phyloP scores from a whole-genome alignment of 2,888 invertebrate genomes.

The Lepidochitona cinerea region DNA sequence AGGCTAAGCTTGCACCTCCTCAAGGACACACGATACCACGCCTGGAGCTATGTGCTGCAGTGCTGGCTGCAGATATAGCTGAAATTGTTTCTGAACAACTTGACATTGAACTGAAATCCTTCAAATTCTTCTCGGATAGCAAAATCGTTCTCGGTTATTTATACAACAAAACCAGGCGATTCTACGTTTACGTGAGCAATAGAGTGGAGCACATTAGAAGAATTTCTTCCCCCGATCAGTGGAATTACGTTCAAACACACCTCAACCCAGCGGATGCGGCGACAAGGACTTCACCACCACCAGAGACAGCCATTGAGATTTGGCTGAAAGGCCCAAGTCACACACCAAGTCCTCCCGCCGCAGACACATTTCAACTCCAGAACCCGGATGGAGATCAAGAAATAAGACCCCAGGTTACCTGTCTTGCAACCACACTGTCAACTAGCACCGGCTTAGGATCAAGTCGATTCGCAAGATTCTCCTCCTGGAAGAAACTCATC shows the following conservation, averaged over 20 bases:
- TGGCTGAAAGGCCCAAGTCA: too few species aligned
- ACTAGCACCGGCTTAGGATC: too few species aligned
- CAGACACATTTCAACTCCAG: too few species aligned
- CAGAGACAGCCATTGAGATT: too few species aligned
- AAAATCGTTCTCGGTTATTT: conserved; percentile 7
- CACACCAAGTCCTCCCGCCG: too few species aligned
- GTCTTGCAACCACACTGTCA: too few species aligned
- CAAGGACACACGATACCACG: conserved; percentile 13
- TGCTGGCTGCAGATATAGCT: conserved; percentile 6
- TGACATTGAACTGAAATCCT: neutral
- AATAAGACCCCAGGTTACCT: too few species aligned
- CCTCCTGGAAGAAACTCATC: too few species aligned
- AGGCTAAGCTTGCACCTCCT: conserved; percentile 13
- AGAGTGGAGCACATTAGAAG: conserved; percentile 2
- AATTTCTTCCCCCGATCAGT: neutral
- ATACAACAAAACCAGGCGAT: neutral
- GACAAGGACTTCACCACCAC: neutral
- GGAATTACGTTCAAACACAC: neutral
- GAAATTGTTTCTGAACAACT: neutral
- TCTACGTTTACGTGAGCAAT: conserved; percentile 8
- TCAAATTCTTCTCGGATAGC: conserved; percentile 6
- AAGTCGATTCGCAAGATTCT: too few species aligned
- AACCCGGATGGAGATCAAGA: too few species aligned
- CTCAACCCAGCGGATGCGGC: conserved; percentile 9
- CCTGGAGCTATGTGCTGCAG: conserved; percentile 17